Evolutionary conservation across 30 jellyfish, hydroid and myxozoan genomes (phyloP).

Genomic region (Aurelia aurita complex sp. Pacific): DNA sequence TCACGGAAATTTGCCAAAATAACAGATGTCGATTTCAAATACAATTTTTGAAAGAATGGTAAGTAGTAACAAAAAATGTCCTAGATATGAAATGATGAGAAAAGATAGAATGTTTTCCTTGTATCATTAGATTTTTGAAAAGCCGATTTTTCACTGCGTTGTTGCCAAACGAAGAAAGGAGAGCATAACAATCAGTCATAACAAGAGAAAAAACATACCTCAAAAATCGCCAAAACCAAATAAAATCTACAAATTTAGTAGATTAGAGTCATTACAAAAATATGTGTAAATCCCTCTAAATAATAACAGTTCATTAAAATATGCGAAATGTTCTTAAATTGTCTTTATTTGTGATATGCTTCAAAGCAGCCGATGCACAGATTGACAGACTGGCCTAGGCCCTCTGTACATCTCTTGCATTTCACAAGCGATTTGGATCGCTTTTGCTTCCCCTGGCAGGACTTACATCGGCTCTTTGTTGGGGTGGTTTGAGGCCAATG

Average conservation of each 20-base stretch:
- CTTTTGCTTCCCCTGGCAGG: neutral
- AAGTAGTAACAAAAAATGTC: neutral
- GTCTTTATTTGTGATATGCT: neutral
- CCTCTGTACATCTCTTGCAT: neutral
- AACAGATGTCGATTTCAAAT: neutral
- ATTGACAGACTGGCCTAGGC: neutral
- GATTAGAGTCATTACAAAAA: no score
- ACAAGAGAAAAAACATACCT: neutral
- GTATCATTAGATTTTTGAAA: no score
- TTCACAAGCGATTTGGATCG: neutral
- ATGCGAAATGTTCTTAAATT: neutral
- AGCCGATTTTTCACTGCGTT: neutral
- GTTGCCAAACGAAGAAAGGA: neutral
- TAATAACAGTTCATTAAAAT: no score
- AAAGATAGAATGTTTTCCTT: neutral
- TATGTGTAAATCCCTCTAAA: no score
- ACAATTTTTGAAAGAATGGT: neutral
- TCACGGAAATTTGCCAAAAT: neutral
- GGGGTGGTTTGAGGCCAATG: no score
- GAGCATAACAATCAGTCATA: neutral
- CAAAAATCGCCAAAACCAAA: neutral
- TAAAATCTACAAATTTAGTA: no score
- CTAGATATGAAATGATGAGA: neutral
- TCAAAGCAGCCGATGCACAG: conserved; percentile 2
- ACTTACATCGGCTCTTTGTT: no score